phyloP scores from a whole-genome alignment of 64 coral and sea anemone species.

The Stichodactyla mertensii region DNA sequence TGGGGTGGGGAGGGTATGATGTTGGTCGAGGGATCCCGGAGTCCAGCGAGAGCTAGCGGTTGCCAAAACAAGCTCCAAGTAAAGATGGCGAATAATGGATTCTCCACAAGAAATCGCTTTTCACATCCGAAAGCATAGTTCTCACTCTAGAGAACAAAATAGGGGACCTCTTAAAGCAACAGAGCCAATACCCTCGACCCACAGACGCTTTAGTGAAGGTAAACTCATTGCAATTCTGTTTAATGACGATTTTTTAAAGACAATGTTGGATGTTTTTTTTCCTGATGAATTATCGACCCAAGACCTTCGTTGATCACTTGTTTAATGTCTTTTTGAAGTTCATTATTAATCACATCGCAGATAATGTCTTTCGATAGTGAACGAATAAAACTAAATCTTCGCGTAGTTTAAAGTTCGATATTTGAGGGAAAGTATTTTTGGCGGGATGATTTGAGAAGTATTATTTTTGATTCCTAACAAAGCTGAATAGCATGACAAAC shows the following conservation, averaged over 20 bases:
- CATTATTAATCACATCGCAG: background rate
- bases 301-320: background rate
- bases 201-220: conserved; percentile 41
- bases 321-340: background rate
- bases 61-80: conserved; percentile 5
- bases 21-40: conserved; percentile 1
- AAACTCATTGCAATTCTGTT: background rate
- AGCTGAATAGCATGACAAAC: too few relatives aligned
- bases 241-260: background rate
- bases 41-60: background rate
- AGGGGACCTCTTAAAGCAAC: conserved; percentile 22
- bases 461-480: too few relatives aligned
- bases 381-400: background rate
- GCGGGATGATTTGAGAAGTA: too few relatives aligned
- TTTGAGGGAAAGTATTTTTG: background rate
- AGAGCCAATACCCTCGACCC: conserved; percentile 1
- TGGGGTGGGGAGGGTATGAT: too few relatives aligned
- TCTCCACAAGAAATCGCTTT: conserved; percentile 23
- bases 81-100: background rate
- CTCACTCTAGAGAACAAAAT: conserved; percentile 4
- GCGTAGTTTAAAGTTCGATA: background rate
- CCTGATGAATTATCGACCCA: too few relatives aligned
- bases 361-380: background rate
- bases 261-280: too few relatives aligned
- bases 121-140: conserved; percentile 1